phyloP scores from a whole-genome alignment of 2,888 invertebrate genomes.

The Tetropium fuscum region DNA sequence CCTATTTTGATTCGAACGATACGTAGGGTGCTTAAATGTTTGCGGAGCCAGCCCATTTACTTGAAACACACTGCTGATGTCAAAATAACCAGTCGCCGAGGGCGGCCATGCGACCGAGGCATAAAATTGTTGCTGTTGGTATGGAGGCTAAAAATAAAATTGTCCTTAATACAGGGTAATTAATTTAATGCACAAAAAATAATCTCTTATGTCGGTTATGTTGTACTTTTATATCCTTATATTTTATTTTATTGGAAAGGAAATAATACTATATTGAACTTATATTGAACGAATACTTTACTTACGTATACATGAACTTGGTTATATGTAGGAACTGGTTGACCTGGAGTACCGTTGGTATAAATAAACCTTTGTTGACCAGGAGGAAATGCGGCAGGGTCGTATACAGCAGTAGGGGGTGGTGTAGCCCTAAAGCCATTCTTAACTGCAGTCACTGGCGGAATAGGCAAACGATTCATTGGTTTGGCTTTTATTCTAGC shows the following conservation, averaged over 20 bases:
- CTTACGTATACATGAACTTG: slow-evolving; percentile 76
- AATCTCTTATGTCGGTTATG: neutral
- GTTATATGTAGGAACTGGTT: slow-evolving; percentile 69
- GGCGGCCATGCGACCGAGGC: slow-evolving; percentile 72
- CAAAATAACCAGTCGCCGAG: slow-evolving; percentile 70
- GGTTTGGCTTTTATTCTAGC: slow-evolving; percentile 91
- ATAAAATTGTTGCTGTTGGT: slow-evolving; percentile 75
- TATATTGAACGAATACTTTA: slow-evolving; percentile 44
- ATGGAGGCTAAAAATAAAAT: slow-evolving; percentile 58
- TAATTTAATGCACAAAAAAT: neutral
- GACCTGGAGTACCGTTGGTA: slow-evolving; percentile 71
- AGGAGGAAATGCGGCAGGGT: slow-evolving; percentile 69
- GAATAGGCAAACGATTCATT: slow-evolving; percentile 75
- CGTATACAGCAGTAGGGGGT: slow-evolving; percentile 70
- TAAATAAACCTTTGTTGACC: slow-evolving; percentile 76
- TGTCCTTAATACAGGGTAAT: neutral
- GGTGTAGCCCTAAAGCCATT: slow-evolving; percentile 77
- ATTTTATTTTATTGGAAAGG: neutral
- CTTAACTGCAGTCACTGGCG: slow-evolving; percentile 67
- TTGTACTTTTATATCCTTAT: neutral
- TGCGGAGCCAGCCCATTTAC: slow-evolving; percentile 80
- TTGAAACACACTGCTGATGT: slow-evolving; percentile 78
- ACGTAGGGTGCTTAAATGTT: slow-evolving; percentile 70
- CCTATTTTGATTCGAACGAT: slow-evolving; percentile 63
- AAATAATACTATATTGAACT: too few species aligned